phyloP scores from a whole-genome alignment of 2,888 invertebrate genomes.

The Leucoma salicis region DNA sequence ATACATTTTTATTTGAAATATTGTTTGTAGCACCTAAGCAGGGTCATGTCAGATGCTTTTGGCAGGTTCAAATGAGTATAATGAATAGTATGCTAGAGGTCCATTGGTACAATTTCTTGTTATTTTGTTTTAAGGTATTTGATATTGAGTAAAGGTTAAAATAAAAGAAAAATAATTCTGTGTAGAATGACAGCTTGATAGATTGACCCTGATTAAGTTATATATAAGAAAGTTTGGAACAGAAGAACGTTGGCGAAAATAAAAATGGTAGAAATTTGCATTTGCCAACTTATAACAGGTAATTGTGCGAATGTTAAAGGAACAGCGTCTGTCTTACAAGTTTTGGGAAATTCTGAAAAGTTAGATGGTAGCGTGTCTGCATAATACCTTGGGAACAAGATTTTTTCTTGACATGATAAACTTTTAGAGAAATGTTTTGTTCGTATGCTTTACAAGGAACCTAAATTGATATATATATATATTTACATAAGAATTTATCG shows the following conservation, averaged over 20 bases:
- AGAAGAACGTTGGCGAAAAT: slow-evolving; percentile 35
- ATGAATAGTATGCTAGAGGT: slow-evolving; percentile 50
- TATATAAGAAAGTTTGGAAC: slow-evolving; percentile 38
- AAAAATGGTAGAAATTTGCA: slow-evolving; percentile 38
- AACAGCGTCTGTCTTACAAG: slow-evolving; percentile 38
- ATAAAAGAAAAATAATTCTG: slow-evolving; percentile 44
- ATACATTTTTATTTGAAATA: slow-evolving; percentile 21
- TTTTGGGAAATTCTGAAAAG: slow-evolving; percentile 37
- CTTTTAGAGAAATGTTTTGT: slow-evolving; percentile 28
- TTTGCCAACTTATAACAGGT: slow-evolving; percentile 33
- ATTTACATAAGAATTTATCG: slow-evolving; percentile 15
- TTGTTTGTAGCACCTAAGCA: slow-evolving; percentile 15
- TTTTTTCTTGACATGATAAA: slow-evolving; percentile 36
- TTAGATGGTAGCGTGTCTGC: slow-evolving; percentile 30
- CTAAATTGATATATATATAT: slow-evolving; percentile 23
- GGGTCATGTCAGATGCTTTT: slow-evolving; percentile 32
- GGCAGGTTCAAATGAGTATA: slow-evolving; percentile 50
- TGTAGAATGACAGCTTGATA: slow-evolving; percentile 54
- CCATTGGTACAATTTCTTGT: slow-evolving; percentile 40
- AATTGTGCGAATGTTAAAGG: slow-evolving; percentile 37
- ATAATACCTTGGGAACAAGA: slow-evolving; percentile 34
- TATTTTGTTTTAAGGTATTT: slow-evolving; percentile 46
- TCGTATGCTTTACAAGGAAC: slow-evolving; percentile 18
- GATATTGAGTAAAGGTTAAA: slow-evolving; percentile 42
- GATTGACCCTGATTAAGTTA: slow-evolving; percentile 53